A percentile compares a stretch with the other conserved stretches of the same genome.
Conservation (phyloP, 1,140 invertebrate genomes). For the Rhynchophorus ferrugineus region DNA sequence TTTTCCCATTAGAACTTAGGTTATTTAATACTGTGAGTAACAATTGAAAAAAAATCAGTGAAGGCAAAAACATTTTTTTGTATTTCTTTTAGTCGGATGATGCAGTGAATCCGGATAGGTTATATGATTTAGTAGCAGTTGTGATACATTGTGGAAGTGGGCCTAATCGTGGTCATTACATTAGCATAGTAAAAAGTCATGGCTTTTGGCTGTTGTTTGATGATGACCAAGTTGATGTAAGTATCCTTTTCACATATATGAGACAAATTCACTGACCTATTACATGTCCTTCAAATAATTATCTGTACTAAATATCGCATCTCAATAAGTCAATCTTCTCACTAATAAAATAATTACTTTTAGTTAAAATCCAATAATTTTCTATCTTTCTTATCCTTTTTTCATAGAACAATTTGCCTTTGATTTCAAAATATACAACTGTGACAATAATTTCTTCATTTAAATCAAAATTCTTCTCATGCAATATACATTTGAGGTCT, state of each 20-base stretch:
- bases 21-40: constrained; percentile 92
- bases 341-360: too few species aligned
- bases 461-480: too few species aligned
- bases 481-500: too few species aligned
- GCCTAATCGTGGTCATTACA: constrained; percentile 98
- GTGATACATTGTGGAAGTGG: constrained; percentile 99
- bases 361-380: constrained; percentile 1
- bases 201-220: constrained; percentile 99
- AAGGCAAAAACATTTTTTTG: background rate
- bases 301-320: too few species aligned
- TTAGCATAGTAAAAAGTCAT: constrained; percentile 98
- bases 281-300: too few species aligned
- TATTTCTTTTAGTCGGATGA: constrained; percentile 77
- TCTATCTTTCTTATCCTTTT: background rate
- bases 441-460: too few species aligned
- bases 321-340: too few species aligned
- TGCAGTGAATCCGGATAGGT: constrained; percentile 91
- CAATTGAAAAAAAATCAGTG: background rate
- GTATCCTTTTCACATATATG: constrained; percentile 38
- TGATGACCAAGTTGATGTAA: constrained; percentile 99
- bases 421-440: too few species aligned
- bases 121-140: constrained; percentile 97
- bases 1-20: constrained; percentile 95
- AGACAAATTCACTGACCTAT: background rate
- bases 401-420: too few species aligned